Percentiles rank a stretch among this genome's conserved stretches.
These are phyloP conservation scores for Trichopoda pennipes DNA, from an alignment of 2,888 invertebrate genomes.

Conservation along the genomic window DNA sequence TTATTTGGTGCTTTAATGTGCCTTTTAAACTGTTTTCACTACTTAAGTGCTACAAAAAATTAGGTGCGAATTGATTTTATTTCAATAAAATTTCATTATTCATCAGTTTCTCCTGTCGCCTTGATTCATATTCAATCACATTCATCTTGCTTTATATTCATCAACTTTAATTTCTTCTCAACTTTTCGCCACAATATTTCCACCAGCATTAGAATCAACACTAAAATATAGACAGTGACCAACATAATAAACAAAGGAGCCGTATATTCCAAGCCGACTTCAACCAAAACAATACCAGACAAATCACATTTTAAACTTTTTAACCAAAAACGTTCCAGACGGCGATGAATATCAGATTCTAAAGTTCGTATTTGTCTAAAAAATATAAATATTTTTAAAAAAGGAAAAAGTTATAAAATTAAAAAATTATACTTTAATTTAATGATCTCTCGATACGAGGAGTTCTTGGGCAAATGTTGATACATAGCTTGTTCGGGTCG, in stretches of 20 bases:
- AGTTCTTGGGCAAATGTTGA: slow-evolving; percentile 74
- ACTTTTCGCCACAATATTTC: slow-evolving; percentile 73
- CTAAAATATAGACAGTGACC: slow-evolving; percentile 72
- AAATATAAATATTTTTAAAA: not conserved
- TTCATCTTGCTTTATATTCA: not conserved
- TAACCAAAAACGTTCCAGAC: slow-evolving; percentile 74
- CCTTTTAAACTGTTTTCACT: slow-evolving; percentile 2
- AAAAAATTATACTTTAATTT: slow-evolving; percentile 73
- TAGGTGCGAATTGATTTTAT: not conserved
- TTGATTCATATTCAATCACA: not conserved
- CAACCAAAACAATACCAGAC: slow-evolving; percentile 74
- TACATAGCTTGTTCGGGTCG: slow-evolving; percentile 73
- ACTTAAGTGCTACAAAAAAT: slow-evolving; percentile 1
- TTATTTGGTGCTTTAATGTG: not conserved
- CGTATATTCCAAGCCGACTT: slow-evolving; percentile 78
- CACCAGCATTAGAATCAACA: slow-evolving; percentile 72
- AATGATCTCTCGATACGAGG: slow-evolving; percentile 77
- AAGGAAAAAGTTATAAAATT: not conserved
- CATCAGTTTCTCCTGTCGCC: too few species aligned
- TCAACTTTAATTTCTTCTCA: slow-evolving; percentile 24
- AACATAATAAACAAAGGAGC: slow-evolving; percentile 78
- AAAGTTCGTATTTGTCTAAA: slow-evolving; percentile 74
- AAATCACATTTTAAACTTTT: slow-evolving; percentile 74
- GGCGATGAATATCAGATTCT: slow-evolving; percentile 77
- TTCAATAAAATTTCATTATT: too few species aligned